phyloP scores from a whole-genome alignment of 2,113 vertebrate species.

The Vireo altiloquus region DNA sequence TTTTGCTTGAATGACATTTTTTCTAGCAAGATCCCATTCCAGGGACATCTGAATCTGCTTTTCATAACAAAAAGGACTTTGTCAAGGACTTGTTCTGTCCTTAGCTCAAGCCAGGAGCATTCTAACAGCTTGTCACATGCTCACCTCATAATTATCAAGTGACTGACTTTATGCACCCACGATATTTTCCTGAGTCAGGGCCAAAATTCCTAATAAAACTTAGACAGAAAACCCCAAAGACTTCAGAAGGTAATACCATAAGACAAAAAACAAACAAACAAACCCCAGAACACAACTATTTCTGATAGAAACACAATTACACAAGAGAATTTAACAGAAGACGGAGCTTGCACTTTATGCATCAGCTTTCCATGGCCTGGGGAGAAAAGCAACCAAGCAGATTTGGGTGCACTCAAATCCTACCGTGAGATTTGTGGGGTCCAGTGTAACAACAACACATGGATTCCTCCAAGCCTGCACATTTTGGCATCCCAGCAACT shows the following conservation, averaged over 20 bases:
- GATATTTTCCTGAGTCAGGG: neutral
- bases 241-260: neutral
- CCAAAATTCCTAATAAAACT: neutral
- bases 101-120: neutral
- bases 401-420: neutral
- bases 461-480: neutral
- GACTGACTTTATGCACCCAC: neutral
- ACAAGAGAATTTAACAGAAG: neutral
- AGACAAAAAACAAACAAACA: neutral
- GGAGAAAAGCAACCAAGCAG: neutral
- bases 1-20: neutral
- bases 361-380: neutral
- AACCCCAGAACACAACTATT: neutral
- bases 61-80: neutral
- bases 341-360: neutral
- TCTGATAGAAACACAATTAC: neutral
- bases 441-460: neutral
- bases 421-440: neutral
- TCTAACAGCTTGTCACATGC: neutral
- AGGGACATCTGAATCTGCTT: neutral
- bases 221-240: neutral
- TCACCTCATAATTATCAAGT: neutral
- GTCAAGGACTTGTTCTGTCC: neutral
- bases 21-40: neutral
- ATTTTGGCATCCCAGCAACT: neutral